These are phyloP conservation scores for Lateolabrax maculatus DNA, from an alignment of 2,797 vertebrate genomes.

Conservation along the genomic window DNA sequence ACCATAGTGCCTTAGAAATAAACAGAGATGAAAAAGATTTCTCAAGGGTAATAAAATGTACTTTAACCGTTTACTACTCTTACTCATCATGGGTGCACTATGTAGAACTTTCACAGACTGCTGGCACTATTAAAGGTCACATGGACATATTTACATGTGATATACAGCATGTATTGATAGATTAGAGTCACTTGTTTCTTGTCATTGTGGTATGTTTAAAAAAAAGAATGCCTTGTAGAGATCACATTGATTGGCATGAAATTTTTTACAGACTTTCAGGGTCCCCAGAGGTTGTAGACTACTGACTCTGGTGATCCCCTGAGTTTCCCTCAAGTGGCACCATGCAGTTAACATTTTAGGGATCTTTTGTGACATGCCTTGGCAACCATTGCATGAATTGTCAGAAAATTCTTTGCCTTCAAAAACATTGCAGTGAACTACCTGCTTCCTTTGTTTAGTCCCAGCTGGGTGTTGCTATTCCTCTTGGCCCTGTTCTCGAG, in stretches of 20 bases:
- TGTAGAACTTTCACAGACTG: background rate
- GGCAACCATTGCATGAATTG: background rate
- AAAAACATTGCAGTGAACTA: conserved; percentile 36
- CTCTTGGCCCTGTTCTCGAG: conserved; percentile 77
- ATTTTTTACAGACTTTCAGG: background rate
- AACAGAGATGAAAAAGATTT: conserved; percentile 11
- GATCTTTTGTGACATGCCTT: background rate
- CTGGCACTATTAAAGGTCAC: background rate
- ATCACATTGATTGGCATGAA: background rate
- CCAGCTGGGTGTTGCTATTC: conserved; percentile 79
- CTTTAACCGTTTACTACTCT: background rate
- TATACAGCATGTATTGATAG: background rate
- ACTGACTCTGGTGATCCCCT: background rate
- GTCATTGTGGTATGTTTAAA: too few species aligned
- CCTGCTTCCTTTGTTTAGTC: conserved; percentile 75
- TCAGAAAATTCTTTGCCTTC: background rate
- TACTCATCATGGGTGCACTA: background rate
- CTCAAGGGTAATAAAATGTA: background rate
- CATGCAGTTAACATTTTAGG: too few species aligned
- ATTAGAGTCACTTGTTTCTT: background rate
- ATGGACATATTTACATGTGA: background rate
- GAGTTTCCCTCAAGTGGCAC: background rate
- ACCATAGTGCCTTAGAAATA: conserved; percentile 73
- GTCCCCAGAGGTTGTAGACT: background rate
- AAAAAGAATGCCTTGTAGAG: background rate